Conservation (phyloP, 2,797 vertebrate genomes). For the Agapornis canus region DNA sequence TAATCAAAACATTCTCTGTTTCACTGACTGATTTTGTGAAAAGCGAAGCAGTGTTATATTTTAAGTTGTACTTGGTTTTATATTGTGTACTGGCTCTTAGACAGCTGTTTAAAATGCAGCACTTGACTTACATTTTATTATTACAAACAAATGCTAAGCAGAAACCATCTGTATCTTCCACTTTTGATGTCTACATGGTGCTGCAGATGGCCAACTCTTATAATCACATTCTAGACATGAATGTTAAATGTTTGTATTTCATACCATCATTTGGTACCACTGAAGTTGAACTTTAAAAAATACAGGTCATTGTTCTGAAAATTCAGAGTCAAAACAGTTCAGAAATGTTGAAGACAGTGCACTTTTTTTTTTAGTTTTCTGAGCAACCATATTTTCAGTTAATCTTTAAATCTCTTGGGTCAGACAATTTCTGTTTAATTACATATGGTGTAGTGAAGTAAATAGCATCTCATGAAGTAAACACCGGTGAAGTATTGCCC, state of each 20-base stretch:
- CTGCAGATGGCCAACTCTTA: conserved; percentile 40
- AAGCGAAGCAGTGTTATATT: background rate
- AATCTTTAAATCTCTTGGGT: background rate
- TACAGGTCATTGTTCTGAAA: background rate
- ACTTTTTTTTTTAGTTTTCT: background rate
- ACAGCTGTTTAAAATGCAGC: conserved; percentile 43
- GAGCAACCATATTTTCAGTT: background rate
- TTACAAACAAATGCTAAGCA: conserved; percentile 33
- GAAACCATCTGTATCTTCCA: conserved; percentile 49
- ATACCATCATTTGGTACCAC: background rate
- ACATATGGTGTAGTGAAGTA: background rate
- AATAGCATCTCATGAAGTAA: background rate
- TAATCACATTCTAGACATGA: conserved; percentile 3
- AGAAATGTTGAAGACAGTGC: background rate
- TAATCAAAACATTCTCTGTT: conserved; percentile 42
- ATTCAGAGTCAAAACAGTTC: conserved; percentile 26
- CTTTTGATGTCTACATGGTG: background rate
- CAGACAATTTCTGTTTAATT: background rate
- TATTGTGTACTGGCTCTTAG: background rate
- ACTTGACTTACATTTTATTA: conserved; percentile 20
- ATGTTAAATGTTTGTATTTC: background rate
- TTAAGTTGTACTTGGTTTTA: background rate
- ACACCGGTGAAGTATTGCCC: background rate
- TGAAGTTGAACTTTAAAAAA: conserved; percentile 10
- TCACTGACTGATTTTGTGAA: conserved; percentile 3